A percentile compares a stretch with the other conserved stretches of the same genome.
Conservation (phyloP, 2,113 vertebrate genomes). For the Lota lota region DNA sequence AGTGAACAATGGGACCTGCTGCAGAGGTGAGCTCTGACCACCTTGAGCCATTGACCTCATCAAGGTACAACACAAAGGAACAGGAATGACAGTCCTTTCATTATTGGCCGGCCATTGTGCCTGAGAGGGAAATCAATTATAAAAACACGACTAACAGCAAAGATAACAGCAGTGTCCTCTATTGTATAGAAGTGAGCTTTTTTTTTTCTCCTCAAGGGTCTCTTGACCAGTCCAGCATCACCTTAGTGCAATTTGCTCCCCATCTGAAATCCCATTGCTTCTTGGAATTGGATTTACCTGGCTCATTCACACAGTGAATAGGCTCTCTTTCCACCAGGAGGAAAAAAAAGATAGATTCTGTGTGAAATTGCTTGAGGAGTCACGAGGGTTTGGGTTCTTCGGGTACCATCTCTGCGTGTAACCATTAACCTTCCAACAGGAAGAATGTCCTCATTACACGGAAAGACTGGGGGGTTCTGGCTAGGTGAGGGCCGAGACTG, state of each 20-base stretch:
- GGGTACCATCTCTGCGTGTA: slow-evolving; percentile 48
- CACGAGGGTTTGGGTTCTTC: slow-evolving; percentile 58
- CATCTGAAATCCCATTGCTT: slow-evolving; percentile 78
- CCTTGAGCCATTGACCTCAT: slow-evolving; percentile 74
- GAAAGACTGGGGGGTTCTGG: slow-evolving; percentile 20
- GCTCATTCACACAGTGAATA: slow-evolving; percentile 77
- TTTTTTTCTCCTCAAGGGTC: slow-evolving; percentile 65
- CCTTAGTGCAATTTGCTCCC: slow-evolving; percentile 76
- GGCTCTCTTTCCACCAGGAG: slow-evolving; percentile 54
- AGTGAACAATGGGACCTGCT: slow-evolving; percentile 12
- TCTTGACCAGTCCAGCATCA: slow-evolving; percentile 72
- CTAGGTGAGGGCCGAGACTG: neutral
- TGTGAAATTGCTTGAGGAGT: slow-evolving; percentile 74
- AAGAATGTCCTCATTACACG: slow-evolving; percentile 72
- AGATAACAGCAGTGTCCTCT: slow-evolving; percentile 71
- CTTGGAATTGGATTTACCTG: slow-evolving; percentile 81
- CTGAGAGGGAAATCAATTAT: slow-evolving; percentile 76
- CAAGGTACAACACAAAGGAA: slow-evolving; percentile 70
- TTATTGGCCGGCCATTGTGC: slow-evolving; percentile 71
- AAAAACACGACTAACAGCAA: slow-evolving; percentile 76
- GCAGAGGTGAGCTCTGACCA: slow-evolving; percentile 35
- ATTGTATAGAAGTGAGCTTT: slow-evolving; percentile 60
- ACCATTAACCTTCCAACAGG: slow-evolving; percentile 70
- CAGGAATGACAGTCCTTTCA: slow-evolving; percentile 72
- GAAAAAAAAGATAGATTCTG: slow-evolving; percentile 59